Base-by-base conservation (phyloP, 2,797 vertebrate species). In the Darevskia mixta region DNA sequence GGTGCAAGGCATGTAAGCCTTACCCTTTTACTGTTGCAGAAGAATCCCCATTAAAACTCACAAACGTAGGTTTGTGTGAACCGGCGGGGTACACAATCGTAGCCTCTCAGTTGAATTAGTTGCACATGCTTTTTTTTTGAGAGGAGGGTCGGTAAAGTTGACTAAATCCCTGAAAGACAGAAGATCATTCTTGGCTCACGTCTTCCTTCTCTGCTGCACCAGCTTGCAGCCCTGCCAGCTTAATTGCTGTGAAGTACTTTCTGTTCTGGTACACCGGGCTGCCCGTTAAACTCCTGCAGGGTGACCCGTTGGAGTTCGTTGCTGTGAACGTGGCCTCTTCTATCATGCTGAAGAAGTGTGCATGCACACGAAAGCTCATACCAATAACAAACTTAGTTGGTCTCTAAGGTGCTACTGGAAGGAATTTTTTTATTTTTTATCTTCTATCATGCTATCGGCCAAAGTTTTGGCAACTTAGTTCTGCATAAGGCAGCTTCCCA, bases 171-270 rank as follows among this genome's bases (percentile, higher is more conserved):
- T 38, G 79, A 27, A 38, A 10, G 4, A 35, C 72, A 25, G 0
- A 66, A 0, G 8, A 83, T 91, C 35, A 35, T 35, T 35, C 82
- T 71, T 87, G 86, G 88, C 86, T 84, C 0, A 0, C 69, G 87
- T 85, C 27, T 80, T 85, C 58, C 23, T 82, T 90, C 55, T 73
- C 45, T 76, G 11, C 83, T 69, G 17, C 1, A 64, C 84, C 0
- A 4, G 32, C 82, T 1, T 29, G 3, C 85, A 89, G 4, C 71
- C n/a, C 18, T 72, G 61, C 80, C 2, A 0, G 35, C 87, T 90
- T 92, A 80, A 86, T 92, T 79, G 0, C 6, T 2, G 17, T 45
- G 85, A 92, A 91, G 10, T 43, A 0, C 58, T 85, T 73, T 86
- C 71, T 23, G 79, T 90, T 82, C 41, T 17, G 38, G 25, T 81